Evolutionary conservation across 1,140 invertebrate genomes (phyloP).

Genomic region (Bombus turneri): DNA sequence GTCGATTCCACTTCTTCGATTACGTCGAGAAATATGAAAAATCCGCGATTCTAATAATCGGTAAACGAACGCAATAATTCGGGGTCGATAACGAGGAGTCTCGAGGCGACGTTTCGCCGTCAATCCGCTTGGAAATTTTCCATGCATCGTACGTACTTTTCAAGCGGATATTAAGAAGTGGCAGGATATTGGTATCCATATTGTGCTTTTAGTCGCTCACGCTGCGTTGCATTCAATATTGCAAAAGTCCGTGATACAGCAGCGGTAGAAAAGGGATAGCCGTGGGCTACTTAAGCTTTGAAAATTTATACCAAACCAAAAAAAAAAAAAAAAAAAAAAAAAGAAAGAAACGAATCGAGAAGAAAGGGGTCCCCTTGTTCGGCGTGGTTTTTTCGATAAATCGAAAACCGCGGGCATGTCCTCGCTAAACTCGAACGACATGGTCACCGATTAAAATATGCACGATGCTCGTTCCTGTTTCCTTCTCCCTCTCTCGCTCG

Average conservation of each 20-base stretch:
- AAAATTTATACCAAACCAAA: slow-evolving; percentile 23
- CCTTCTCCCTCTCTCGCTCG: not conserved
- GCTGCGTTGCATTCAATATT: slow-evolving; percentile 46
- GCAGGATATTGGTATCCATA: slow-evolving; percentile 59
- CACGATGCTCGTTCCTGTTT: slow-evolving; percentile 10
- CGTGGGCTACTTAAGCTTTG: slow-evolving; percentile 21
- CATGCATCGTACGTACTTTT: slow-evolving; percentile 26
- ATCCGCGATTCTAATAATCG: not conserved
- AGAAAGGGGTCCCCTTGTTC: not conserved
- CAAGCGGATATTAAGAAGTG: slow-evolving; percentile 54
- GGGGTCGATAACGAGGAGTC: slow-evolving; percentile 44
- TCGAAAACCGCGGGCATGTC: not conserved
- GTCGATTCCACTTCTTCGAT: not conserved
- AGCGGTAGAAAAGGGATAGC: slow-evolving; percentile 14
- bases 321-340: not conserved
- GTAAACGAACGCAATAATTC: slow-evolving; percentile 16
- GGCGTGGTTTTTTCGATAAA: not conserved
- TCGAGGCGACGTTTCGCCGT: slow-evolving; percentile 25
- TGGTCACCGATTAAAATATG: slow-evolving; percentile 46
- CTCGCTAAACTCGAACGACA: not conserved
- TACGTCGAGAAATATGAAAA: not conserved
- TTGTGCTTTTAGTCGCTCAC: slow-evolving; percentile 41
- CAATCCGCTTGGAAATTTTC: slow-evolving; percentile 49
- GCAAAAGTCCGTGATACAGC: slow-evolving; percentile 15
- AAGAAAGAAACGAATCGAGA: not conserved